These are phyloP conservation scores for Sepiola atlantica DNA, from an alignment of 2,888 invertebrate genomes.

Conservation along the genomic window DNA sequence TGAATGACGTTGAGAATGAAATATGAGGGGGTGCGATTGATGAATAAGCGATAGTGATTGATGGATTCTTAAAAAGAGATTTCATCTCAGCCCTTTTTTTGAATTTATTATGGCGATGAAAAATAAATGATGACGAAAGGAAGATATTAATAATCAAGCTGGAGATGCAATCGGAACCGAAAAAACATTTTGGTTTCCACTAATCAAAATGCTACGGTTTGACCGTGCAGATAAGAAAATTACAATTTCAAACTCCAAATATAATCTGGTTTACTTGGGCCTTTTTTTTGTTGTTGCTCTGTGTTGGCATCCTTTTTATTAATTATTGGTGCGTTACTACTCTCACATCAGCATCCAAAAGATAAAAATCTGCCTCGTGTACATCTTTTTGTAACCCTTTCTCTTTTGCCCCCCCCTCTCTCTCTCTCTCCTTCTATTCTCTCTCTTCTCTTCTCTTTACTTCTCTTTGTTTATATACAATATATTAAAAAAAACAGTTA, in stretches of 20 bases:
- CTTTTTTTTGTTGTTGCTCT: not conserved
- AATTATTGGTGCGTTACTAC: not conserved
- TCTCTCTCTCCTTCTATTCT: not conserved
- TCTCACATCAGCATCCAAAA: not conserved
- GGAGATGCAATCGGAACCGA: not conserved
- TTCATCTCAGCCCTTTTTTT: not conserved
- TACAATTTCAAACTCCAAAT: conserved; percentile 32
- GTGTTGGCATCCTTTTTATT: not conserved
- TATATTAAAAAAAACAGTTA: not conserved
- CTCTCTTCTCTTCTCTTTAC: not conserved
- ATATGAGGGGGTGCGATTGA: not conserved
- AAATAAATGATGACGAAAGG: not conserved
- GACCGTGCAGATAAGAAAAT: not conserved
- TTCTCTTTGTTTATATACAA: not conserved
- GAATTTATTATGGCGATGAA: not conserved
- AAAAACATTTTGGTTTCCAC: not conserved
- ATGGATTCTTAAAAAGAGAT: not conserved
- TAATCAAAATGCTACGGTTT: not conserved
- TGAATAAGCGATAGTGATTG: not conserved
- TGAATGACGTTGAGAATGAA: not conserved
- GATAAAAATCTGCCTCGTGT: not conserved
- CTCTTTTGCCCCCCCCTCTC: not conserved
- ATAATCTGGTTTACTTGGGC: not conserved
- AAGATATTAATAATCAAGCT: not conserved
- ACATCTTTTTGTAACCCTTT: not conserved